These are phyloP conservation scores for Tenrec ecaudatus DNA, from an alignment of 2,113 vertebrate genomes.

Conservation along the genomic window DNA sequence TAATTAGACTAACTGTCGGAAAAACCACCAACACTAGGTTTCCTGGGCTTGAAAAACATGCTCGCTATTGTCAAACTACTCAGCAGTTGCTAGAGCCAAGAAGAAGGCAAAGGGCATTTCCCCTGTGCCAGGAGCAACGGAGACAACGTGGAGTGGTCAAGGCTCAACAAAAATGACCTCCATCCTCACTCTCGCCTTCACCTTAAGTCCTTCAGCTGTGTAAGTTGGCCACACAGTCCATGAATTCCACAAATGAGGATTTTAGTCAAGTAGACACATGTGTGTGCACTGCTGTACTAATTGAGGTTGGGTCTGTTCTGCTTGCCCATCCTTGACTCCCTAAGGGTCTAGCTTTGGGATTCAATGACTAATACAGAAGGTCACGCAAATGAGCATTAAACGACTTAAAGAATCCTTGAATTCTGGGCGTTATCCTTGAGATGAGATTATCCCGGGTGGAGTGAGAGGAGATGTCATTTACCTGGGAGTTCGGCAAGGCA, in stretches of 20 bases:
- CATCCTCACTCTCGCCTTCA: neutral
- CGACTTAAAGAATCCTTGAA: neutral
- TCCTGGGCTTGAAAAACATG: neutral
- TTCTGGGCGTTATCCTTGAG: neutral
- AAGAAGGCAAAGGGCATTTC: neutral
- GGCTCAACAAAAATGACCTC: neutral
- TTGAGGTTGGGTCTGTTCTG: neutral
- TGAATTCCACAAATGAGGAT: conserved; percentile 7
- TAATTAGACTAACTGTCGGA: neutral
- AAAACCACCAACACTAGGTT: neutral
- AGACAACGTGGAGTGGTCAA: neutral
- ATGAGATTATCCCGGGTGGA: neutral
- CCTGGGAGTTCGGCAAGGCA: neutral
- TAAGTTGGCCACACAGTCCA: neutral
- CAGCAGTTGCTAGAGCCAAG: neutral
- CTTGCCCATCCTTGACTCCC: neutral
- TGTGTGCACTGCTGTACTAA: neutral
- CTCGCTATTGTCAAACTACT: neutral
- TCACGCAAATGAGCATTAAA: conserved; percentile 26
- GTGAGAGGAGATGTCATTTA: neutral
- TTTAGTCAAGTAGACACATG: conserved; percentile 11
- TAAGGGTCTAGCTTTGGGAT: neutral
- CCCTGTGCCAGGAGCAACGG: neutral
- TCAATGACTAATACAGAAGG: neutral
- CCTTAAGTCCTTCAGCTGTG: neutral